Conservation (phyloP, 2,113 vertebrate species). For the Lontra canadensis region DNA sequence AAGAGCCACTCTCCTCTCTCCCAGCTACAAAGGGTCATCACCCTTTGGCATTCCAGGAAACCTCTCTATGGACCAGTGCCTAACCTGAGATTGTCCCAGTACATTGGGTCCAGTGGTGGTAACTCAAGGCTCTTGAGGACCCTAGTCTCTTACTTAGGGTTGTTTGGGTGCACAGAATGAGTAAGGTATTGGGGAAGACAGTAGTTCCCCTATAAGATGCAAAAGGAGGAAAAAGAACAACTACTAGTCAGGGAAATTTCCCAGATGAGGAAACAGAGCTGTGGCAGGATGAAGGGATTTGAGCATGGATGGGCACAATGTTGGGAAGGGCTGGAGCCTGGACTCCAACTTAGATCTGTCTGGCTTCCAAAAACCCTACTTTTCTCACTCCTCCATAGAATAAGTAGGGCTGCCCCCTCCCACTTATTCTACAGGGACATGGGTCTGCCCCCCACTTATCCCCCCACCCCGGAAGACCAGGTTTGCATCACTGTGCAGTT, state of each 20-base stretch:
- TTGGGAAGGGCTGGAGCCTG: not conserved
- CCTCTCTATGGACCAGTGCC: not conserved
- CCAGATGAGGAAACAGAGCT: not conserved
- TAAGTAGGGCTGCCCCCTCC: not conserved
- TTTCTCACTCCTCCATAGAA: not conserved
- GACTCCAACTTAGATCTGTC: not conserved
- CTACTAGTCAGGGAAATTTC: not conserved
- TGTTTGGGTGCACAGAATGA: not conserved
- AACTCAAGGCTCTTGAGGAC: not conserved
- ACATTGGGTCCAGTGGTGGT: not conserved
- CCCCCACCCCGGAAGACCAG: not conserved
- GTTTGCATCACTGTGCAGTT: not conserved
- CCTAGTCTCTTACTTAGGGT: not conserved
- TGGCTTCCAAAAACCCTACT: not conserved
- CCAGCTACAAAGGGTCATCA: not conserved
- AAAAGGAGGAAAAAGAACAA: not conserved
- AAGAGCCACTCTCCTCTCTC: not conserved
- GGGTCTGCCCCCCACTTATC: not conserved
- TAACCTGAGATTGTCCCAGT: constrained; percentile 2
- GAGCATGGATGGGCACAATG: not conserved
- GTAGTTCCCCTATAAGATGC: not conserved
- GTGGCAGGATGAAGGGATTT: not conserved
- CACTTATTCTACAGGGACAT: too few species aligned
- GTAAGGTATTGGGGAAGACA: not conserved
- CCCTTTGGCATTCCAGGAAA: constrained; percentile 3